Base-by-base conservation (phyloP, 2,888 invertebrate species). In the Petrolisthes cinctipes region DNA sequence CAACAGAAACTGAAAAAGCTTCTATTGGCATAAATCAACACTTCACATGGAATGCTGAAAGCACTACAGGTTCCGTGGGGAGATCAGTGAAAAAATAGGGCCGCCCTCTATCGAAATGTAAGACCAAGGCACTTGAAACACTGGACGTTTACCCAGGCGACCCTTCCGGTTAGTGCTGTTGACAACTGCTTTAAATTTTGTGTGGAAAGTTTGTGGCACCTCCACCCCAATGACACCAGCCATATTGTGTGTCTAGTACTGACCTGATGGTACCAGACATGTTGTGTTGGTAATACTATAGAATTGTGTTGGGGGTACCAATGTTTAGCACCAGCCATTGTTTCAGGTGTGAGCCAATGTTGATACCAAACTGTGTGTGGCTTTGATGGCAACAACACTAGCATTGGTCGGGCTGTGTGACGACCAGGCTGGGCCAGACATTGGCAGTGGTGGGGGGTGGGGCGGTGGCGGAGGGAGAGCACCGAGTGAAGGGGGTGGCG, bases 61-160 rank as follows among this genome's bases (percentile, higher is more conserved):
- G 84, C 83, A 81, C 53, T 54, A 68, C 57, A 54, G 85, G 88
- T 73, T 82, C 85, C 82, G 68, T 76, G 82, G 88, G 88, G 88
- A 82, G 85, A 56, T 83, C 80, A 57, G 66, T 54, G 76, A 82
- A 79, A 80, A 85, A 85, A 88, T 85, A 82, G 88, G 88, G 88
- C 57, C 85, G 88, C 88, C 82, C 88, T 82, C 85, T 85, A 82
- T 89, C 86, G 86, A 89, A 86, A 89, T 86, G 89, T 89, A 84
- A 86, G 89, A 89, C 89, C 89, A 89, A 89, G 89, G 89, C 89
- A 89, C 89, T 89, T 89, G 82, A 84, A 86, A 86, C 84, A 86
- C 83, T 89, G 89, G 89, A 89, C 89, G 89, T 86, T 89, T 78
- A 79, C 82, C 57, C 75, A 85, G 86, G 82, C 86, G 83, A 82